Percentiles rank a stretch among this genome's conserved stretches.
These are phyloP conservation scores for Xestia rhomboidea DNA, from an alignment of 2,888 invertebrate species.

Conservation along the genomic window DNA sequence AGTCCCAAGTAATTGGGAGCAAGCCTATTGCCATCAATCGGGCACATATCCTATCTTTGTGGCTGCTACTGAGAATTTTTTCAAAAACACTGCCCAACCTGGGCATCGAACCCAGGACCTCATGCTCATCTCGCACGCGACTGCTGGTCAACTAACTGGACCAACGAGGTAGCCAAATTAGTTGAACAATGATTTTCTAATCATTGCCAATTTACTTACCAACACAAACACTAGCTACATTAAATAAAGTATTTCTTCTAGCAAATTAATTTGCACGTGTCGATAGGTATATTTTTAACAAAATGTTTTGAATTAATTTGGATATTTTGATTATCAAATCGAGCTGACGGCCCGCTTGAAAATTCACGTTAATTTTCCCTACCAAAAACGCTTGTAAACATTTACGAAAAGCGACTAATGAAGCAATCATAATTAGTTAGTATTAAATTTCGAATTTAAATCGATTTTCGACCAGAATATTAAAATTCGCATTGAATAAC, in stretches of 20 bases:
- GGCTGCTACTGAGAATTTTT: too few relatives aligned
- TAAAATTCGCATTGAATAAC: constrained; percentile 49
- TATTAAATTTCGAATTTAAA: constrained; percentile 55
- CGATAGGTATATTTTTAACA: constrained; percentile 21
- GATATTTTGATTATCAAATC: constrained; percentile 47
- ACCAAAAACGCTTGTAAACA: constrained; percentile 55
- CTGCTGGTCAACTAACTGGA: too few relatives aligned
- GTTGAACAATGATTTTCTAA: not conserved
- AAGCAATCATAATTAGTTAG: constrained; percentile 60
- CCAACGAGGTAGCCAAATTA: not conserved
- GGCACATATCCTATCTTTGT: too few relatives aligned
- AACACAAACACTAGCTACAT: not conserved
- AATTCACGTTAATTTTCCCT: constrained; percentile 49
- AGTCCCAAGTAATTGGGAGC: too few relatives aligned
- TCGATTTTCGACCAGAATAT: constrained; percentile 51
- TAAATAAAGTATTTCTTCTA: constrained; percentile 1
- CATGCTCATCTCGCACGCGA: too few relatives aligned
- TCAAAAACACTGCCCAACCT: too few relatives aligned
- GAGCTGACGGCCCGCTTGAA: constrained; percentile 21
- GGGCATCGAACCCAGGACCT: too few relatives aligned
- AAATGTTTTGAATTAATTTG: constrained; percentile 22
- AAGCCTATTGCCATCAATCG: too few relatives aligned
- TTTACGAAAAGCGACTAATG: constrained; percentile 56
- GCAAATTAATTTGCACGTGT: not conserved
- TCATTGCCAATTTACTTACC: not conserved